phyloP scores from a whole-genome alignment of 1,140 invertebrate species.

The Pinna nobilis region DNA sequence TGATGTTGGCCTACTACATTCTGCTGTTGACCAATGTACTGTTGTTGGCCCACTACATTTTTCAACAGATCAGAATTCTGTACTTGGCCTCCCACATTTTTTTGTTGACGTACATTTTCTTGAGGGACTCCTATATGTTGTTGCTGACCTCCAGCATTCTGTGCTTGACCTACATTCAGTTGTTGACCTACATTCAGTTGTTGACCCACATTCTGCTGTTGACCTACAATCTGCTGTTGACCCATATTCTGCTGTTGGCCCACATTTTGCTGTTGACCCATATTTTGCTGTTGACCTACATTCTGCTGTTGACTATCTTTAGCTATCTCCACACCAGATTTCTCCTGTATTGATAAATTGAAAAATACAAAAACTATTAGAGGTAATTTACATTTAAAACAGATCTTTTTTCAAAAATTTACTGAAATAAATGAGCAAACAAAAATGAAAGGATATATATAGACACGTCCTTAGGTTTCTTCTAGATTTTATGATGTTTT shows the following conservation, averaged over 20 bases:
- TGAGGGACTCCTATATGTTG: background rate
- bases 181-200: constrained; percentile 22
- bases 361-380: no score
- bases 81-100: background rate
- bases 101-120: background rate
- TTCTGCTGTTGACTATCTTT: no score
- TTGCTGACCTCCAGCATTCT: background rate
- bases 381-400: no score
- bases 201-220: constrained; percentile 5
- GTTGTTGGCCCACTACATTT: background rate
- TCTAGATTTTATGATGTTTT: no score
- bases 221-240: background rate
- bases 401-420: no score
- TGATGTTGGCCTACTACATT: background rate
- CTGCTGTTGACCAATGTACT: background rate
- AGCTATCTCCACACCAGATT: no score
- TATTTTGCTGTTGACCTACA: background rate
- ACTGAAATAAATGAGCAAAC: no score
- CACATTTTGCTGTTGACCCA: background rate
- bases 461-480: no score
- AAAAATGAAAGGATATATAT: no score
- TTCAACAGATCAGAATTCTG: background rate
- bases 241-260: background rate
- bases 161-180: background rate
- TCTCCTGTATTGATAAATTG: no score